Percentiles rank a stretch among this genome's conserved stretches.
Conservation (phyloP, 2,113 vertebrate genomes). For the Macrotis lagotis region DNA sequence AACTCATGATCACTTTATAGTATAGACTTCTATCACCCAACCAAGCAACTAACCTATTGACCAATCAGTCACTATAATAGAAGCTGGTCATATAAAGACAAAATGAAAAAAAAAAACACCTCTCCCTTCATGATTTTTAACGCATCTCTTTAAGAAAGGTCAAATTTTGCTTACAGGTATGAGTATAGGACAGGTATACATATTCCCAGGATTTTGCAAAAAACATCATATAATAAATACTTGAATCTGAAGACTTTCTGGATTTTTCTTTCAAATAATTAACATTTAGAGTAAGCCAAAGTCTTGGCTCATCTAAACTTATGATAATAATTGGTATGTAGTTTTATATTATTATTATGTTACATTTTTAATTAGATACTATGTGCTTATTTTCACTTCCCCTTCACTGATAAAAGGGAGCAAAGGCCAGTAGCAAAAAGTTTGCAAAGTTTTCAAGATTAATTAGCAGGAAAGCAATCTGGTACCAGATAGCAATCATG, state of each 20-base stretch:
- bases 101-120: neutral
- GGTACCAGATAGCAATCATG: slow-evolving; percentile 71
- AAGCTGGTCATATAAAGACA: neutral
- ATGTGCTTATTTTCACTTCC: neutral
- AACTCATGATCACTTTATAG: neutral
- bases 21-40: neutral
- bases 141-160: neutral
- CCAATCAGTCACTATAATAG: neutral
- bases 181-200: neutral
- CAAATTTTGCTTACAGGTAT: neutral
- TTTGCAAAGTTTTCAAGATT: slow-evolving; percentile 78
- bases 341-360: neutral
- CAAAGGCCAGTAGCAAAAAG: slow-evolving; percentile 53
- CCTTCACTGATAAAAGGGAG: slow-evolving; percentile 53
- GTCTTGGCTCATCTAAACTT: slow-evolving; percentile 38
- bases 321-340: slow-evolving; percentile 52
- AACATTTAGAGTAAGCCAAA: slow-evolving; percentile 42
- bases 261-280: slow-evolving; percentile 1
- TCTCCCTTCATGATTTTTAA: neutral
- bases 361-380: slow-evolving; percentile 9
- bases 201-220: slow-evolving; percentile 35
- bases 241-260: neutral
- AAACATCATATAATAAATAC: slow-evolving; percentile 24
- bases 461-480: slow-evolving; percentile 74
- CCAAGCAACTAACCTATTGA: neutral